Base-by-base conservation (phyloP, 2,113 vertebrate genomes). In the Agapornis roseicollis region DNA sequence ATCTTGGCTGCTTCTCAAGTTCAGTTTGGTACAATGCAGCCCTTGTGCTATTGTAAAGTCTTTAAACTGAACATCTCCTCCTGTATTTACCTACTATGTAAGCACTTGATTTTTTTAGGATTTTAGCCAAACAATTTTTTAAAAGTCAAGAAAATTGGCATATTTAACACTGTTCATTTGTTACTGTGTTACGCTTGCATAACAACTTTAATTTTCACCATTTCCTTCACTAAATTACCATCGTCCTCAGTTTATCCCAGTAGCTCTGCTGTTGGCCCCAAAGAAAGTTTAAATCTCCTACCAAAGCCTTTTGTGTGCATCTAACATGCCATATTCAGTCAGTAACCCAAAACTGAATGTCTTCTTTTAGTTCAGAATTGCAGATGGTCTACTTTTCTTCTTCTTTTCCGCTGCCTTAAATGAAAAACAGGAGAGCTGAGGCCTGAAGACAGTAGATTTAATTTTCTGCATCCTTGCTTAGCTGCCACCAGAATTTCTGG, bases 121-220 rank as follows among this genome's bases (percentile, higher is more conserved):
- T 86, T 90, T 93, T 72, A 84, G 82, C 92, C 96, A 96, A 88
- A 84, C 28, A 93, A 4, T 90, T 90, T 96, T 90, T 93, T 1
- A 58, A 61, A 65, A 81, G 56, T 95, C 3, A n/a, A 94, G 85
- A 90, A 96, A 93, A 90, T 88, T 92, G 92, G 77, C 76, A 11
- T 93, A 86, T 96, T 96, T 95, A 88, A 94, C 60, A 72, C 68
- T 95, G 33, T 93, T 94, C 90, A 79, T 92, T 96, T 96, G 82
- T 93, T 92, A 84, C 94, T 92, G 82, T 80, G 37, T 86, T 95
- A 85, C 1, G 1, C 77, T 94, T 90, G 73, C 61, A 56, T 86
- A 95, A 94, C 50, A 79, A 89, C 82, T 93, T 85, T 39, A 88
- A 86, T 96, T 96, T 93, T 86, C 72, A 84, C 69, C 3, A 46